Base-by-base conservation (phyloP, 2,113 vertebrate genomes). In the Sula dactylatra region DNA sequence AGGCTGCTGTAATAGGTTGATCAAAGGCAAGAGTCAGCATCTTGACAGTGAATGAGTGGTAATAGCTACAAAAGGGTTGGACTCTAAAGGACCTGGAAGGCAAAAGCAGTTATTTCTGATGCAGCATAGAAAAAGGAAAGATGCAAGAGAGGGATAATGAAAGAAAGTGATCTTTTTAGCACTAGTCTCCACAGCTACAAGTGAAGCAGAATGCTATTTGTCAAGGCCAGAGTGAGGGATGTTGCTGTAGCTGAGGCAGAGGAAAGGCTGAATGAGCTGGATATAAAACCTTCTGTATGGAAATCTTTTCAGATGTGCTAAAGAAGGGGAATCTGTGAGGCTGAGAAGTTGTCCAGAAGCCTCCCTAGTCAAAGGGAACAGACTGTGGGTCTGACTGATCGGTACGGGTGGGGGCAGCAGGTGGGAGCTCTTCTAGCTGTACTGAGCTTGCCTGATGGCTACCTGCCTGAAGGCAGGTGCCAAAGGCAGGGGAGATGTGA, bases 141-240 rank as follows among this genome's bases (percentile, higher is more conserved):
- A 92, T 80, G 71, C 1, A 3, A 93, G n/a, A 84, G 56, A 55
- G 19, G 25, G 44, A 69, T 85, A 93, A 89, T 52, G 74, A 96
- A 95, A 94, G 80, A 94, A 89, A 93, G 87, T n/a, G 54, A 88
- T 96, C 80, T 95, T 94, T 93, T 59, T 89, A 93, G 91, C n/a
- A 29, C 18, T 49, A 65, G 77, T 62, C 38, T 87, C 62, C 31
- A 49, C 2, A 4, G 89, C 56, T 93, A 85, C 87, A 87, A 85
- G 73, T 64, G 65, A 52, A 89, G 52, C 83, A 86, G 87, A 90
- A 72, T 0, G 0, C 12, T 76, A 59, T 91, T 94, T 93, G 40
- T 87, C 74, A 94, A 90, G 90, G 78, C 78, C 74, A 65, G 73
- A 69, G 40, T 65, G 62, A 94, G 36, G 45, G 40, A 91, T 69